These are phyloP conservation scores for Chironex yamaguchii DNA, from an alignment of 30 jellyfish, hydroid and myxozoan genomes.

Conservation along the genomic window DNA sequence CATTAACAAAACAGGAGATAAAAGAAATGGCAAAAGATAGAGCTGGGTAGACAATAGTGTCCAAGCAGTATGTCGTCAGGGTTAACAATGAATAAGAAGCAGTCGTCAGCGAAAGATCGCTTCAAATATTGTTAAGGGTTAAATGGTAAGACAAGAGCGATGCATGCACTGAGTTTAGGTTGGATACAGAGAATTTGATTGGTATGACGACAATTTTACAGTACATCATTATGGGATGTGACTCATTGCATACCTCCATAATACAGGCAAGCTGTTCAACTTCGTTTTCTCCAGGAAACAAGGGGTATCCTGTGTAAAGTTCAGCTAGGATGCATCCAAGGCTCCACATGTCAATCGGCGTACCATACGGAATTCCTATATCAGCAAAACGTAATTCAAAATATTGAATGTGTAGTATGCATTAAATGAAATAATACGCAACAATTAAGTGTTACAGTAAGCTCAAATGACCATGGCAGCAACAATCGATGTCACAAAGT, in stretches of 20 bases:
- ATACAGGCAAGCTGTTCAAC: slow-evolving; percentile 95
- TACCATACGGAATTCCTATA: slow-evolving; percentile 78
- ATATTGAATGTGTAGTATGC: no score
- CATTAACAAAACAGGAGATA: not conserved
- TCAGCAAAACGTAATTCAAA: not conserved
- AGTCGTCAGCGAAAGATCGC: not conserved
- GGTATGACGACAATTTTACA: not conserved
- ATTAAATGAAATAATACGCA: not conserved
- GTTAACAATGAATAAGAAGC: no score
- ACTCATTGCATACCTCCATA: slow-evolving; percentile 91
- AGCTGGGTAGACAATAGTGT: not conserved
- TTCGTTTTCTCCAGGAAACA: slow-evolving; percentile 95
- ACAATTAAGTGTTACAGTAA: not conserved
- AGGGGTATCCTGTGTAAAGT: slow-evolving; percentile 87
- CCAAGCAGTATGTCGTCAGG: no score
- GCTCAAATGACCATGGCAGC: not conserved
- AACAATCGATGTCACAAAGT: no score
- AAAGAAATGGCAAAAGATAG: not conserved
- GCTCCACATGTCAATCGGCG: slow-evolving; percentile 97
- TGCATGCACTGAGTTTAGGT: no score
- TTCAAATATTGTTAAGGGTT: not conserved
- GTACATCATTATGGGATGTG: not conserved
- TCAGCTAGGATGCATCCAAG: slow-evolving; percentile 94
- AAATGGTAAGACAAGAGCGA: no score
- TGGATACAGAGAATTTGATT: no score